Conservation (phyloP, 2,113 vertebrate species). For the Siniperca knerii region DNA sequence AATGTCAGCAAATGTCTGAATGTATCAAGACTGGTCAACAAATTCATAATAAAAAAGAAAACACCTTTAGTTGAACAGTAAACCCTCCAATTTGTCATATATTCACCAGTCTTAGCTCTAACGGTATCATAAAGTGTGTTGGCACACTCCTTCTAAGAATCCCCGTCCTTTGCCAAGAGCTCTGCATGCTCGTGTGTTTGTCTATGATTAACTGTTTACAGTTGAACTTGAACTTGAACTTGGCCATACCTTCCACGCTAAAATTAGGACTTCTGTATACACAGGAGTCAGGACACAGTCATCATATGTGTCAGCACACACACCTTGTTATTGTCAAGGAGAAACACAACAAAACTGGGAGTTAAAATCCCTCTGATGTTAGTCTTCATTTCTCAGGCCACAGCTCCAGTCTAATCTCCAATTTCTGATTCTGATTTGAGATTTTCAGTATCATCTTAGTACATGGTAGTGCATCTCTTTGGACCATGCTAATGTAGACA, state of each 20-base stretch:
- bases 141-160: neutral
- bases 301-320: neutral
- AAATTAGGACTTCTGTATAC: slow-evolving; percentile 35
- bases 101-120: too few species aligned
- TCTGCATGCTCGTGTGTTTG: neutral
- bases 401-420: neutral
- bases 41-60: too few species aligned
- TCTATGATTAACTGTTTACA: slow-evolving; percentile 52
- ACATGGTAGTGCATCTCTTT: neutral
- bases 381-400: neutral
- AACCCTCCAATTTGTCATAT: too few species aligned
- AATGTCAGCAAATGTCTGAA: neutral
- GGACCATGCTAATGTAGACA: neutral
- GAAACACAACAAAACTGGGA: neutral
- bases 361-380: neutral
- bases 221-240: slow-evolving; percentile 17
- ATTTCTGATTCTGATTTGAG: neutral
- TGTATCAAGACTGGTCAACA: too few species aligned
- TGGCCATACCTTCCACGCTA: slow-evolving; percentile 27
- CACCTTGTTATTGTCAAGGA: slow-evolving; percentile 4
- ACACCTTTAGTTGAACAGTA: too few species aligned
- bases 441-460: neutral
- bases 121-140: neutral
- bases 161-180: neutral
- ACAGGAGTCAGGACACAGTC: slow-evolving; percentile 1